Base-by-base conservation (phyloP, 2,797 vertebrate species). In the Lithobates pipiens region DNA sequence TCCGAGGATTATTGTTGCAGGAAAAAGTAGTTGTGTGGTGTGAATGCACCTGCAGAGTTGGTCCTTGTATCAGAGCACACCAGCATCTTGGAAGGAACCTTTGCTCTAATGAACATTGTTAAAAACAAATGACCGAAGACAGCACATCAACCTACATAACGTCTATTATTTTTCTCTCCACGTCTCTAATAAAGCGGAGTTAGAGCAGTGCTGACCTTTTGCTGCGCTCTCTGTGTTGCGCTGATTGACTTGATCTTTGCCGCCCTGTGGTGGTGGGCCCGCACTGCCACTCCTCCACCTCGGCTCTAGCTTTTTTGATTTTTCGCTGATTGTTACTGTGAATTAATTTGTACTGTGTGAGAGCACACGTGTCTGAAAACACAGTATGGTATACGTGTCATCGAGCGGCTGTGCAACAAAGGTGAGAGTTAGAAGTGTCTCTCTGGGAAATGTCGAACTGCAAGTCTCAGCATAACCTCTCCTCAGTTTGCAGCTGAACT, bases 171-270 rank as follows among this genome's bases (percentile, higher is more conserved):
- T 68, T 77, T 16, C 54, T 1, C 42, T 63, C 50, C 54, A 10
- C 39, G 84, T 68, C 73, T 82, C 32, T 32, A 15, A 21, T 69
- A 21, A 34, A 72, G 61, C 84, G 25, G 87, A 73, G 68, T 69
- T 67, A 76, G 54, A 79, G 82, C 67, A 79, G 67, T 36, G 44
- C 71, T 86, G 89, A 89, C 88, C 88, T 88, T 90, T 89, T 79
- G 46, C 73, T 80, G 68, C 16, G 54, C 50, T 73, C 79, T 63
- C 36, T 46, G 50, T 63, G 69, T 74, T 83, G 69, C 84, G 83
- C 88, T 89, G 84, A 90, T 90, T 90, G 86, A 86, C 84, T 84
- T 87, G 89, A 85, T 88, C 74, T 77, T 86, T 84, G 83, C 34
- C 74, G 84, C 72, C 86, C 80, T 74, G 18, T 69, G 73, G 81